phyloP scores from a whole-genome alignment of 1,140 invertebrate genomes.

The Drosophila prosaltans region DNA sequence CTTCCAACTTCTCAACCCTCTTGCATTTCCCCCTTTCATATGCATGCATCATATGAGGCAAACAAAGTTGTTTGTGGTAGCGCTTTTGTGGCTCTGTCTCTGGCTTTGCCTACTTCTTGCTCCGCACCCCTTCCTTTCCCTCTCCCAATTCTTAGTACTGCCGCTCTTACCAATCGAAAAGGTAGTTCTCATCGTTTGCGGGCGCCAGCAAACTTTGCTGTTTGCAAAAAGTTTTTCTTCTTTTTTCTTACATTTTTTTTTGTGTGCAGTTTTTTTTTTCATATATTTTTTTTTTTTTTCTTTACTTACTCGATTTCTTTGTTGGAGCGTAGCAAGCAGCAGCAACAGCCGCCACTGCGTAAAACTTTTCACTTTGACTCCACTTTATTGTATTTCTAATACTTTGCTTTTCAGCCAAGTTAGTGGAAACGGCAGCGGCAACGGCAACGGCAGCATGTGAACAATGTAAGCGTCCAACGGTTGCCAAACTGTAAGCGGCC shows the following conservation, averaged over 20 bases:
- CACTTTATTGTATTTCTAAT: conserved; percentile 82
- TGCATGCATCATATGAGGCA: conserved; percentile 61
- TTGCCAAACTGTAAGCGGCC: conserved; percentile 71
- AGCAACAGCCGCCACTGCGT: conserved; percentile 67
- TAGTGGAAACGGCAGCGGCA: conserved; percentile 46
- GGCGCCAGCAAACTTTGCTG: conserved; percentile 75
- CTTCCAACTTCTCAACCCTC: not conserved
- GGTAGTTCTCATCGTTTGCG: conserved; percentile 57
- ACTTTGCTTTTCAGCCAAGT: conserved; percentile 79
- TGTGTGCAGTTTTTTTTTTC: not conserved
- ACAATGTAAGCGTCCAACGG: conserved; percentile 78
- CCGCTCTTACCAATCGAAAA: conserved; percentile 31
- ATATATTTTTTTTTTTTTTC: not conserved
- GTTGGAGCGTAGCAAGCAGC: conserved; percentile 25
- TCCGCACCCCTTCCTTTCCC: not conserved
- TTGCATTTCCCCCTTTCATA: conserved; percentile 1
- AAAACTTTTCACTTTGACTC: conserved; percentile 83
- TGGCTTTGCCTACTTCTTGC: conserved; percentile 2
- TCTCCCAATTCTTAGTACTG: not conserved
- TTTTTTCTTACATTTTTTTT: conserved; percentile 25
- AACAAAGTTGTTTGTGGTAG: conserved; percentile 80
- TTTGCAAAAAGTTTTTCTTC: conserved; percentile 63
- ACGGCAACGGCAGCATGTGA: conserved; percentile 66
- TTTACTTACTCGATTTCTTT: conserved; percentile 64
- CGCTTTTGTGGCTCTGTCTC: conserved; percentile 64